phyloP scores from a whole-genome alignment of 30 jellyfish, hydroid and myxozoan genomes.

The Chrysaora quinquecirrha region DNA sequence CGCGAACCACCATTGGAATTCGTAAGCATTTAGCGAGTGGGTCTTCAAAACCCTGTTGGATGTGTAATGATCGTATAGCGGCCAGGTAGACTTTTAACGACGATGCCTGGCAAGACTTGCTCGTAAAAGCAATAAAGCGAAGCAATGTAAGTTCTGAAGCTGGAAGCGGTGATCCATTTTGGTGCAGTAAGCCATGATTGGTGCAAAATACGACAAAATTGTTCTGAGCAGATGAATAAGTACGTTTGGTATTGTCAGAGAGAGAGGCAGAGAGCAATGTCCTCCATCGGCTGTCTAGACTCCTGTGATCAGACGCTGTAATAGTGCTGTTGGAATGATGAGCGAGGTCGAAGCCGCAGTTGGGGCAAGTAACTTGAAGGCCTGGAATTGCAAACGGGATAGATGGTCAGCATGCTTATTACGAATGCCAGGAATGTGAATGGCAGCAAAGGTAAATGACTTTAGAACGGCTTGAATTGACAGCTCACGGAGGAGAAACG shows the following conservation, averaged over 20 bases:
- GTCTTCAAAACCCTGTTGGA: background rate
- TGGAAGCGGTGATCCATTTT: slow-evolving; percentile 11
- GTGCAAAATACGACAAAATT: background rate
- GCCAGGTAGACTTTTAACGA: background rate
- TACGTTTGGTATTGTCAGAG: background rate
- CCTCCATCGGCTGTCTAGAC: slow-evolving; percentile 12
- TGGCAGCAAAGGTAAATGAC: background rate
- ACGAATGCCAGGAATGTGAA: background rate
- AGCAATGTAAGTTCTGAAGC: slow-evolving; percentile 7
- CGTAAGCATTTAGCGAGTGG: slow-evolving; percentile 1
- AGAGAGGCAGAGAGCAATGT: background rate
- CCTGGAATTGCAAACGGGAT: background rate
- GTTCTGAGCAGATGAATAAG: slow-evolving; percentile 18
- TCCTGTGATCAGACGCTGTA: background rate
- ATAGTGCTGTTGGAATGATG: background rate
- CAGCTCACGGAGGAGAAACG: background rate
- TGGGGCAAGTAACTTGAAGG: background rate
- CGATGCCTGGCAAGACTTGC: slow-evolving; percentile 22
- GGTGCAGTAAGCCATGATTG: background rate
- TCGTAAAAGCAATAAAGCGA: background rate
- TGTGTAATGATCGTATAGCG: slow-evolving; percentile 3
- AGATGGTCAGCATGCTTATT: background rate
- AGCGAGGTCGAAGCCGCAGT: slow-evolving; percentile 1
- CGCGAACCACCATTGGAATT: background rate
- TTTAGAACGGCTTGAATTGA: background rate